Evolutionary conservation across 2,888 invertebrate species (phyloP).

Genomic region (Amiota mariae): DNA sequence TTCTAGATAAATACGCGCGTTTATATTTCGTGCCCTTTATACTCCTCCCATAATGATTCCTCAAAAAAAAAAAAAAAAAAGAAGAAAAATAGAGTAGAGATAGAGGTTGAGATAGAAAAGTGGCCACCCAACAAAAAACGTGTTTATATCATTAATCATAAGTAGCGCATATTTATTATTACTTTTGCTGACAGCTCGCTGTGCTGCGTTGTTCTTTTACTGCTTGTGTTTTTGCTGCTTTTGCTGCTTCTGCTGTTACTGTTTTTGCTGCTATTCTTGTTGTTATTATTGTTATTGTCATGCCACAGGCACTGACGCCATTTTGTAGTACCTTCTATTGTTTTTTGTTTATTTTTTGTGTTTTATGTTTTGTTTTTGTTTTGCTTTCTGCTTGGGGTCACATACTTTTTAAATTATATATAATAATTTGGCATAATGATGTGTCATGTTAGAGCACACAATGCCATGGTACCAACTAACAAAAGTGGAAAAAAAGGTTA

Average conservation of each 20-base stretch:
- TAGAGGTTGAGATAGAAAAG: no score
- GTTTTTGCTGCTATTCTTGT: not conserved
- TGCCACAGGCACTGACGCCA: no score
- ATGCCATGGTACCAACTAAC: no score
- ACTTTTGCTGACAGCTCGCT: slow-evolving; percentile 57
- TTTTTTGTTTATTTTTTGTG: not conserved
- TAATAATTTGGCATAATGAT: slow-evolving; percentile 25
- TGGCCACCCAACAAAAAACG: not conserved
- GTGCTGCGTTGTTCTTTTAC: not conserved
- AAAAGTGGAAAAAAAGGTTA: no score
- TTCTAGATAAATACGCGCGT: slow-evolving; percentile 9
- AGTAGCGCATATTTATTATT: slow-evolving; percentile 62
- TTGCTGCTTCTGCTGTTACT: not conserved
- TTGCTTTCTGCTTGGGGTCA: slow-evolving; percentile 2
- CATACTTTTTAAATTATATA: slow-evolving; percentile 13
- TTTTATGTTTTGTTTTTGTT: not conserved
- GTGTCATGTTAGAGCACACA: slow-evolving; percentile 11
- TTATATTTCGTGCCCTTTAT: slow-evolving; percentile 25
- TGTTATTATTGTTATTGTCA: not conserved
- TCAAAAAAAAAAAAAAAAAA: no score
- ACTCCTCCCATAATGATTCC: not conserved
- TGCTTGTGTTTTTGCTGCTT: not conserved
- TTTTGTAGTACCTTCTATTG: not conserved
- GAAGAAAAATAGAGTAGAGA: no score
- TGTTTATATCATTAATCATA: slow-evolving; percentile 63